Evolutionary conservation across 2,888 invertebrate genomes (phyloP), one percentile per base, ranked within the genome.

Genomic region (Mimas tiliae): DNA sequence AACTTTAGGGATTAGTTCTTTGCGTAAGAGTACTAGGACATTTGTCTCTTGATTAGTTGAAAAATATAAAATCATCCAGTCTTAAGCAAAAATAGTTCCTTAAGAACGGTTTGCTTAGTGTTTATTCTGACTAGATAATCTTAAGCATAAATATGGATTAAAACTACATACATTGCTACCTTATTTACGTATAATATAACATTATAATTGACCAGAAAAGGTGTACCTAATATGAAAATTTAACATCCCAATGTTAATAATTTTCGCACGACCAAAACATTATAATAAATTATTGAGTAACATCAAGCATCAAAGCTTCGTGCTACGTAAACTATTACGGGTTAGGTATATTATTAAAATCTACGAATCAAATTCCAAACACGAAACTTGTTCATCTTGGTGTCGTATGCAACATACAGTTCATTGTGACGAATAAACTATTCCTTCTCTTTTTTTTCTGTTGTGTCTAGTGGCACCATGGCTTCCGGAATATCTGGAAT

Each of bases 401-500:
- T 48, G 21, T 21, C 14, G 6, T 47, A 11, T 21, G 27, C 42
- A 14, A 48, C 12, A n/a, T 27, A 33, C 1, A 48, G 47, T 34
- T 34, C 33, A 58, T 48, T 14, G 21, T 48, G n/a, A 19, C 6
- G 33, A 42, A 11, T 12, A n/a, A 63, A 19, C 52, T 70, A 68
- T 62, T 73, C 66, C 77, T 76, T 86, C 67, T 77, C 69, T 75
- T 89, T 90, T 74, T 91, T 91, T 72, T 87, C 84, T 64, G 84
- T 83, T 14, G 73, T 68, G 70, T 90, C 91, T 63, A 93, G 77
- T 11, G 93, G 93, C 47, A 91, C 82, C 93, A 93, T 90, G 14
- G 88, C 88, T 79, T 93, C 93, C 21, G 93, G 92, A 34, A 93
- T 64, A 45, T 92, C 89, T 63, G 72, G 76, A n/a, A 88, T 82